Evolutionary conservation across 2,797 vertebrate species (phyloP), one percentile per base, ranked within the genome.

Genomic region (Limnodromus scolopaceus): DNA sequence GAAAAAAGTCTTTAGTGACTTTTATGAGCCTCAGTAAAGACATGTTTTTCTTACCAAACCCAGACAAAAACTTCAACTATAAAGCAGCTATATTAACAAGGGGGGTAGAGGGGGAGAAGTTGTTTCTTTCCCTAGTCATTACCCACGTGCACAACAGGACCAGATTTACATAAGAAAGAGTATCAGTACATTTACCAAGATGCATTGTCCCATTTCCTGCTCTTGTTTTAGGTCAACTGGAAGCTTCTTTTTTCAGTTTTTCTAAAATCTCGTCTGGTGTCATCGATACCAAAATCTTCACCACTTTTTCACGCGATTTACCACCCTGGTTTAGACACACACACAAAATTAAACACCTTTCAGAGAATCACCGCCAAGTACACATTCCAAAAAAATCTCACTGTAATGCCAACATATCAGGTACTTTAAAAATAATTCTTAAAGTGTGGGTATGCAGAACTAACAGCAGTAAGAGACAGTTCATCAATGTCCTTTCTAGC

Each of bases 261-360:
- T 98, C 98, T 95, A 99, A 93, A 91, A 99, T 97, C 65, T 99
- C 98, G 74, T 99, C 99, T 41, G 98, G 98, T 68, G 98, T 98
- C 25, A 98, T 87, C 3, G 98, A 93, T 24, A 97, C 98, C 83
- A 98, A 98, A 95, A 99, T 97, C 96, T 98, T 98, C 87, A 99
- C 97, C 39, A 99, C 93, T 95, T 99, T 99, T 93, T 99, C 99
- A 96, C 99, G 98, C 71, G 99, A 99, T 97, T 99, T 99, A 95
- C 98, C 98, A 72, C 99, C 99, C 99, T 99, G 95, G 63, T 82
- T 75, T 61, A 87, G 80, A 97, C 41, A 96, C 66, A 96, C 24
- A 95, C 10, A 92, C 11, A 81, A 11, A 48, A 24, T 72, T 89
- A 64, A 5, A 1, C 4, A n/a, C 19, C 13, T n/a, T 89, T 95